phyloP scores from a whole-genome alignment of 2,888 invertebrate genomes.

The Yponomeuta sedellus region DNA sequence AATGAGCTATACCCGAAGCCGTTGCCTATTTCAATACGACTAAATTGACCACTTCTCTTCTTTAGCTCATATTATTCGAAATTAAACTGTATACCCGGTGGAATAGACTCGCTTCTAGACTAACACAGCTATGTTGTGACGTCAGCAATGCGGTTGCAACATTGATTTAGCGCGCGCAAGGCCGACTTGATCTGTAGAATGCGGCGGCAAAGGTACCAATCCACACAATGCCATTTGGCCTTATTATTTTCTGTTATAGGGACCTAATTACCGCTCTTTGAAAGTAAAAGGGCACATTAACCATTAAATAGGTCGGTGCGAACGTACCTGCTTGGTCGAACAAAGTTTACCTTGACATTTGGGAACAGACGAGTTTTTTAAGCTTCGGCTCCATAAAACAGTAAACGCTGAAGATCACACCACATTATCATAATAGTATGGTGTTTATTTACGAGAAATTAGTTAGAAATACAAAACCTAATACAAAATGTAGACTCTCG shows the following conservation, averaged over 20 bases:
- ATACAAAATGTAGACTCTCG: no score
- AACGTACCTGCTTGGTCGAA: background rate
- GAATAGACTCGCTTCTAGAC: background rate
- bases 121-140: background rate
- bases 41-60: background rate
- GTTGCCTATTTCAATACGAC: background rate
- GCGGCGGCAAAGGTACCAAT: background rate
- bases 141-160: background rate
- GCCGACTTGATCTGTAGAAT: conserved; percentile 1
- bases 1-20: background rate
- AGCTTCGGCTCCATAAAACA: no score
- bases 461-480: no score
- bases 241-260: background rate
- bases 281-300: background rate
- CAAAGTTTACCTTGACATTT: background rate
- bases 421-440: no score
- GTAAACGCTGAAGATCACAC: no score
- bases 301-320: background rate
- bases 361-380: background rate
- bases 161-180: background rate
- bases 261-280: background rate
- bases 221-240: background rate
- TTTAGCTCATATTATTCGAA: background rate
- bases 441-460: no score
- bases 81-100: background rate